Evolutionary conservation across 2,113 vertebrate species (phyloP), one percentile per base, ranked within the genome.

Genomic region (Pagrus major): DNA sequence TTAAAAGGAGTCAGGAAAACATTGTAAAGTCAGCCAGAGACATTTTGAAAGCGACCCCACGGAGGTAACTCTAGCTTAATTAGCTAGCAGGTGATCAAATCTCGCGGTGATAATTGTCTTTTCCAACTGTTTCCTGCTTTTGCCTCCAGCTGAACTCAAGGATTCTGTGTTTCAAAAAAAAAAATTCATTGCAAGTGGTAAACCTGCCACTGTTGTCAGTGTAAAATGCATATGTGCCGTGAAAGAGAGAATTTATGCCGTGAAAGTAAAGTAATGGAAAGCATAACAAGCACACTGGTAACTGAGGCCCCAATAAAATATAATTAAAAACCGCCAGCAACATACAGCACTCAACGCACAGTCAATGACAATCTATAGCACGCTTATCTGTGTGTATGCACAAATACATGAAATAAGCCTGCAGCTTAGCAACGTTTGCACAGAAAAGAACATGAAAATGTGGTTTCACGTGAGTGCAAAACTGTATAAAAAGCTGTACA

Each of bases 401-500:
- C 15, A 54, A 8, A 33, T 21, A 9, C 1, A 55, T 25, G n/a
- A 51, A 82, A 69, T 46, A 60, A 69, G 20, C 46, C 37, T 47
- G 29, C 49, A 47, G 41, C 31, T 23, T 31, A 49, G 56, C 41
- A 60, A 23, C 29, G 18, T 29, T 58, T 39, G 29, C 31, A 49
- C 58, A 37, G 23, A 44, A 59, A 65, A 58, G 16, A 14, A 23
- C 63, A 56, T 55, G 16, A 71, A 72, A 59, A 59, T 46, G 9
- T 41, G 39, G 71, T 46, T 58, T 65, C 20, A 65, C 44, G 33
- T 35, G 41, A 76, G 39, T 3, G 1, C 4, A 44, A 33, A n/a
- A 12, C 27, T 76, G 31, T 37, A 59, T 23, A 49, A 41, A 58
- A 18, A 44, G 21, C 15, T 60, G 6, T 9, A 54, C 29, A 67